phyloP scores from a whole-genome alignment of 2,888 invertebrate species.

The Incurvaria masculella region DNA sequence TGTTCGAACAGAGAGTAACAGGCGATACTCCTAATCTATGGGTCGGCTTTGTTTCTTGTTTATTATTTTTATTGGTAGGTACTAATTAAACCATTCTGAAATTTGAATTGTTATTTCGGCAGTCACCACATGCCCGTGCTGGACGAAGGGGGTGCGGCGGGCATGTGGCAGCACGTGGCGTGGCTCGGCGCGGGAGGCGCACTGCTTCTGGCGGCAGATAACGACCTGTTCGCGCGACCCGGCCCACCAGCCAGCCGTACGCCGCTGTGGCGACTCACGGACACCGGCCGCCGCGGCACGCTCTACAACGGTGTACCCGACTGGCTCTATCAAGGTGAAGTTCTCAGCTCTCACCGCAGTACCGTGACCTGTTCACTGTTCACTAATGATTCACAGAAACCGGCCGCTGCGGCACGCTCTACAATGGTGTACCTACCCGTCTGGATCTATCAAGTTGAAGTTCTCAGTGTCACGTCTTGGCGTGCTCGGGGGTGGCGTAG shows the following conservation, averaged over 20 bases:
- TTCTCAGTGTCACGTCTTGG: too few species aligned
- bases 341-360: neutral
- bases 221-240: constrained; percentile 83
- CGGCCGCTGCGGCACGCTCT: constrained; percentile 74
- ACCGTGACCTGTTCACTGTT: too few species aligned
- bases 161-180: constrained; percentile 78
- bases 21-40: too few species aligned
- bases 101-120: constrained; percentile 17
- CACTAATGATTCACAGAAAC: constrained; percentile 75
- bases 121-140: constrained; percentile 85
- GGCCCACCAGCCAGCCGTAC: constrained; percentile 66
- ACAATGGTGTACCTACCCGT: constrained; percentile 94
- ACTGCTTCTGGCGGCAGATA: constrained; percentile 77
- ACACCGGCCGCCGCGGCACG: constrained; percentile 71
- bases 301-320: constrained; percentile 93
- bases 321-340: constrained; percentile 95
- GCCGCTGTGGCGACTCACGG: constrained; percentile 66
- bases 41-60: too few species aligned
- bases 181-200: constrained; percentile 80
- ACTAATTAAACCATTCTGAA: neutral
- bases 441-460: constrained; percentile 95
- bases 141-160: constrained; percentile 69
- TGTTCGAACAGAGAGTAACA: too few species aligned
- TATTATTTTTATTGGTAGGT: neutral
- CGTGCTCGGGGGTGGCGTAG: too few species aligned